These are phyloP conservation scores for Ditylenchus dipsaci DNA, from an alignment of 1,140 invertebrate genomes.

Conservation along the genomic window DNA sequence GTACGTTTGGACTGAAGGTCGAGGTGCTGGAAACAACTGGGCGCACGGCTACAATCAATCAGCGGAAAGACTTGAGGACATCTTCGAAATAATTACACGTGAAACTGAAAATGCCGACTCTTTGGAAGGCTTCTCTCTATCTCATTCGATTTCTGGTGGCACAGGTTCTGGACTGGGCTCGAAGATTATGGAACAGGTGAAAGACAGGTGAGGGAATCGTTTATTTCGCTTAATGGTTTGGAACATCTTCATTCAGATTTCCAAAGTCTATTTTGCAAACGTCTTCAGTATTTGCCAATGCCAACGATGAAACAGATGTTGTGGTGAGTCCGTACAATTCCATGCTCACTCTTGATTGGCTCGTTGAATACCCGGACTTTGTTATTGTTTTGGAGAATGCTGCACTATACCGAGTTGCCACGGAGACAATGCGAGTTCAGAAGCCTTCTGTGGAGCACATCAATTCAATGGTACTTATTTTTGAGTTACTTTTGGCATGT, in stretches of 20 bases:
- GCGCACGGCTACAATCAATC: constrained; percentile 78
- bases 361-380: constrained; percentile 92
- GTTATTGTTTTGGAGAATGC: constrained; percentile 96
- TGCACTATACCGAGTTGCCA: constrained; percentile 89
- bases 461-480: constrained; percentile 77
- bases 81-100: constrained; percentile 9
- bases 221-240: neutral
- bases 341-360: constrained; percentile 82
- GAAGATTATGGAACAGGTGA: constrained; percentile 83
- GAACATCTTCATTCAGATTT: constrained; percentile 64
- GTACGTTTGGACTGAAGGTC: constrained; percentile 91
- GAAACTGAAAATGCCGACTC: constrained; percentile 80
- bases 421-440: constrained; percentile 78
- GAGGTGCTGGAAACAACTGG: constrained; percentile 99
- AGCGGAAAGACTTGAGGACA: neutral
- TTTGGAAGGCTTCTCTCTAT: constrained; percentile 96
- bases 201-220: constrained; percentile 70
- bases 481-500: neutral
- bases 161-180: constrained; percentile 97
- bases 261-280: constrained; percentile 97
- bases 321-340: constrained; percentile 99
- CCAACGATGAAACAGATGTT: constrained; percentile 83
- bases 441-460: constrained; percentile 95
- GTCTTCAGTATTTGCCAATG: constrained; percentile 92
- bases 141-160: constrained; percentile 93